Base-by-base conservation (phyloP, 2,888 invertebrate species). In the Seira sanloemensis region DNA sequence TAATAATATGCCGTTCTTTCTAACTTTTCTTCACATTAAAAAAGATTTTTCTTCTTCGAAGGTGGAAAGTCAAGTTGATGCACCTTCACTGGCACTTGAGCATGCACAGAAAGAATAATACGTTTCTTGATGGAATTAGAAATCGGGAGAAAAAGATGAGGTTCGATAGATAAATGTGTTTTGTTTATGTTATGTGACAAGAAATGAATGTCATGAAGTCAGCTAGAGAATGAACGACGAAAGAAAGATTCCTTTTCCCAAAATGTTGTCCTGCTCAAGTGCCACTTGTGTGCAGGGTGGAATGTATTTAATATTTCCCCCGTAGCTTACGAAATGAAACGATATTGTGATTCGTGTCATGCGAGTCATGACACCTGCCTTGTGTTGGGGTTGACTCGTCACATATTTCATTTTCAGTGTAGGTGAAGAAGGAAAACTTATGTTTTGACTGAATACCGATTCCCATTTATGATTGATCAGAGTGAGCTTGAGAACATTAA, bases 141-240 rank as follows among this genome's bases (percentile, higher is more conserved):
- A n/a, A 21, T 54, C 68, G 78, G 66, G 18, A 23, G 78, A 75
- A 18, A 24, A 54, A 25, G n/a, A n/a, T n/a, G n/a, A n/a, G 54
- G 50, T 50, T 75, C 71, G 75, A 66, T 66, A 69, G 78, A 76
- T 78, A 78, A 54, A 78, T 62, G 78, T 65, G 74, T 65, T 79
- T 77, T 84, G 83, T 75, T 83, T 80, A 78, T 79, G 75, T 71
- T 65, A 75, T 50, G 37, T 86, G 86, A 82, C 85, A 81, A 77
- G 85, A 73, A 77, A 65, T 81, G 65, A 68, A 85, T 85, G 85
- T 78, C 81, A 81, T 77, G 69, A 37, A 81, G 77, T 81, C 68
- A 68, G 37, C 12, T 37, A 12, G 4, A 37, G 37, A 37, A n/a
- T n/a, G n/a, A n/a, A 37, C 37, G 5, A 37, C 37, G n/a, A n/a